Evolutionary conservation across 2,797 vertebrate species (phyloP).

Genomic region (Arctocebus calabarensis): DNA sequence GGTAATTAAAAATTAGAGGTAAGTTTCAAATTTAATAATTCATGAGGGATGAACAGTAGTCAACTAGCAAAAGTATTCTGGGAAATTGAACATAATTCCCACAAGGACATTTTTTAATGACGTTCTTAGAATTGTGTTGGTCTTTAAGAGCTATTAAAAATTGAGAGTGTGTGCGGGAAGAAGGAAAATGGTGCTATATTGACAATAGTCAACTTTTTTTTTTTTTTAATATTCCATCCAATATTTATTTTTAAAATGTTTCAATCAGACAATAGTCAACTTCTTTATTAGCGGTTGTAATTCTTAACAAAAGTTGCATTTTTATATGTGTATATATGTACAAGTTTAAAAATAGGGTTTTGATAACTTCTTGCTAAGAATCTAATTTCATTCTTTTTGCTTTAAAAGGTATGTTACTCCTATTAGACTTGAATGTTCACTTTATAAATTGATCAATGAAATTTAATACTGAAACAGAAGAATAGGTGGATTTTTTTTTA

Average conservation of each 20-base stretch:
- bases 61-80: not conserved
- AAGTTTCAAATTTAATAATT: not conserved
- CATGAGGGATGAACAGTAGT: fast-evolving
- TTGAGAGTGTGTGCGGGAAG: not conserved
- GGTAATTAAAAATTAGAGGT: not conserved
- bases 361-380: not conserved
- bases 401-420: conserved; percentile 27
- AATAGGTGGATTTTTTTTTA: conserved; percentile 3
- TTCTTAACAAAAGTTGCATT: not conserved
- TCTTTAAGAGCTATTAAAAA: not conserved
- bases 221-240: too few relatives aligned
- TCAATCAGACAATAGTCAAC: not conserved
- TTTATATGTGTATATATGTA: not conserved
- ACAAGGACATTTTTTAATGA: not conserved
- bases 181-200: not conserved
- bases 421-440: conserved; percentile 3
- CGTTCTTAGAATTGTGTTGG: not conserved
- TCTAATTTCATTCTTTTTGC: not conserved
- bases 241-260: too few relatives aligned
- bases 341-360: not conserved
- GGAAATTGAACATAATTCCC: not conserved
- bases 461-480: conserved; percentile 14
- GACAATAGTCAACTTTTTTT: not conserved
- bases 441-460: conserved; percentile 12
- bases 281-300: not conserved